These are phyloP conservation scores for Subacronicta megacephala DNA, from an alignment of 2,888 invertebrate genomes.

Conservation along the genomic window DNA sequence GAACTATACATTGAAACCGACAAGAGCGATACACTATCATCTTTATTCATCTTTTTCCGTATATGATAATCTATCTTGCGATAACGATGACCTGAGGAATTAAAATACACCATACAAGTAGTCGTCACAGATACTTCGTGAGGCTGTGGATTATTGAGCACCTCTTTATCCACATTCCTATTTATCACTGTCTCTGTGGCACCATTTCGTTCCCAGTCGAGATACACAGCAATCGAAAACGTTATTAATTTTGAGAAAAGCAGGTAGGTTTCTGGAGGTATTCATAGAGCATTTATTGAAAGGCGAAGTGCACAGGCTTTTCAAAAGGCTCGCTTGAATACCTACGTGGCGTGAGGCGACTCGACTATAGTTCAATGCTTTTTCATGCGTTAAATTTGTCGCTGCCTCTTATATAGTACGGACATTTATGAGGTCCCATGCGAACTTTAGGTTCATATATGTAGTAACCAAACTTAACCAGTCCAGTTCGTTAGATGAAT, in stretches of 20 bases:
- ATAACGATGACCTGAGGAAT: too few relatives aligned
- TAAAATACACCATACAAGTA: too few relatives aligned
- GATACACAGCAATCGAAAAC: conserved; percentile 52
- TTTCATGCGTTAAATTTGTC: conserved; percentile 57
- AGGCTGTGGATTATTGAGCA: not conserved
- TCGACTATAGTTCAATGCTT: conserved; percentile 60
- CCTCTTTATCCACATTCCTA: not conserved
- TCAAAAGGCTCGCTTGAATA: conserved; percentile 74
- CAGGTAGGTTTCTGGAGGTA: conserved; percentile 63
- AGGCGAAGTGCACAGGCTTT: conserved; percentile 70
- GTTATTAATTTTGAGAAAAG: conserved; percentile 74
- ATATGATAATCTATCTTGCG: too few relatives aligned
- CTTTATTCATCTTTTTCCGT: too few relatives aligned
- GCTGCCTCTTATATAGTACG: conserved; percentile 42
- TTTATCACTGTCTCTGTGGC: conserved; percentile 6
- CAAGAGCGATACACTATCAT: too few relatives aligned
- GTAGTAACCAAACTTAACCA: not conserved
- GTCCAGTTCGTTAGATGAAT: not conserved
- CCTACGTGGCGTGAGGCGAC: conserved; percentile 62
- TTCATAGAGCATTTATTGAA: conserved; percentile 81
- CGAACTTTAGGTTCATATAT: conserved; percentile 12
- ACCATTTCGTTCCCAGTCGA: conserved; percentile 19
- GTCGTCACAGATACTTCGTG: too few relatives aligned
- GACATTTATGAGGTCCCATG: conserved; percentile 35
- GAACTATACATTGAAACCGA: too few relatives aligned